These are phyloP conservation scores for Magallana nippona DNA, from an alignment of 2,888 invertebrate species.

Conservation along the genomic window DNA sequence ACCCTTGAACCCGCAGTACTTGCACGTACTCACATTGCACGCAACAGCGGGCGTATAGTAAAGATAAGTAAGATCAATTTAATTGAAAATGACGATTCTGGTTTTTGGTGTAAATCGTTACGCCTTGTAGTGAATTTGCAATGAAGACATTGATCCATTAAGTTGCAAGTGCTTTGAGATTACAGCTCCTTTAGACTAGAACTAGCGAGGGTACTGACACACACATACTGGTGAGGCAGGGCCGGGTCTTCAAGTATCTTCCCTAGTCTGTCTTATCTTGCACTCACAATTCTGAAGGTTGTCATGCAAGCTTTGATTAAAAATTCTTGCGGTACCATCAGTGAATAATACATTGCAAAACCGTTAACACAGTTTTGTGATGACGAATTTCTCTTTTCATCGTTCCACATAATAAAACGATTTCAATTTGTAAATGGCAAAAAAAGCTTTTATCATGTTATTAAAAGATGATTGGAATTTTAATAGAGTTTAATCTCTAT, in stretches of 20 bases:
- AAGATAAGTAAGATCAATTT: slow-evolving; percentile 7
- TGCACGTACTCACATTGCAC: slow-evolving; percentile 12
- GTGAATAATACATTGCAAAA: no score
- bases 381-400: no score
- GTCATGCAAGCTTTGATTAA: neutral
- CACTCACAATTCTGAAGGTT: neutral
- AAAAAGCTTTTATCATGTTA: no score
- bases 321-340: neutral
- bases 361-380: no score
- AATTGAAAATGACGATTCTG: slow-evolving; percentile 25
- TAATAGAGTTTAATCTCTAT: neutral
- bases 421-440: no score
- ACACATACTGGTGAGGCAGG: neutral
- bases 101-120: slow-evolving; percentile 15
- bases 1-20: neutral
- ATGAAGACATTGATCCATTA: slow-evolving; percentile 24
- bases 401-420: no score
- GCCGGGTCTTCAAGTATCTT: no score
- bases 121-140: slow-evolving; percentile 3
- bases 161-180: slow-evolving; percentile 8
- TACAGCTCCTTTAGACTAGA: neutral
- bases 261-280: neutral
- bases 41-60: neutral
- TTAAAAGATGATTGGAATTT: slow-evolving; percentile 2
- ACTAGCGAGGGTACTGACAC: neutral